Evolutionary conservation across 2,888 invertebrate species (phyloP), one percentile per base, ranked within the genome.

Genomic region (Spodoptera littoralis): DNA sequence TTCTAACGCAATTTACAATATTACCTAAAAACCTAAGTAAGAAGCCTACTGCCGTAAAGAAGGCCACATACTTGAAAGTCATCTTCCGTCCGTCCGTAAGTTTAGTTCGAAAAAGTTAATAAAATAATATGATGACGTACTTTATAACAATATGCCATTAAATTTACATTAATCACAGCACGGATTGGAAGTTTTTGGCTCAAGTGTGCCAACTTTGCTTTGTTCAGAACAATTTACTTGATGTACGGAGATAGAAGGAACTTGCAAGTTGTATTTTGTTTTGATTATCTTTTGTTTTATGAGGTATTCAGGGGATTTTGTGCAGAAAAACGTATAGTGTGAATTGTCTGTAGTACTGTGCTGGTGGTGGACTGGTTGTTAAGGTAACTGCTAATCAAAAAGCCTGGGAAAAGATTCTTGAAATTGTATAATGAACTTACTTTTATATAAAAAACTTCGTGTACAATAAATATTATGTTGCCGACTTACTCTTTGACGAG

Each of bases 141-240:
- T 63, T 64, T 66, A 71, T 65, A 81, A 84, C 81, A 82, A 81
- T 79, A 69, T 24, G 78, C 82, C 86, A 85, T 86, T 84, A 86
- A 84, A 78, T 73, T 74, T 61, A 69, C 85, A 86, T 86, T 84
- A 85, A 86, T 86, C 86, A 85, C 77, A 36, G 48, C 42, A 55
- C 64, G 73, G 76, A 68, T 73, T 62, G 71, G 75, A 82, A 82
- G 78, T 77, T 78, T 70, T 42, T 43, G 75, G 67, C 36, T 36
- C 24, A 70, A 80, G 77, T 76, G 77, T 69, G 71, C 70, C 69
- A 79, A 81, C 73, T 72, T 77, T 27, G 58, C 52, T 67, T 70
- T 70, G 70, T 72, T 73, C 44, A 5, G 18, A 51, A 64, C 65
- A 36, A 58, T 59, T 72, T 57, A 47, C 58, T 76, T 72, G 65